Evolutionary conservation across 2,888 invertebrate species (phyloP), one percentile per base, ranked within the genome.

Genomic region (Agrotis exclamationis): DNA sequence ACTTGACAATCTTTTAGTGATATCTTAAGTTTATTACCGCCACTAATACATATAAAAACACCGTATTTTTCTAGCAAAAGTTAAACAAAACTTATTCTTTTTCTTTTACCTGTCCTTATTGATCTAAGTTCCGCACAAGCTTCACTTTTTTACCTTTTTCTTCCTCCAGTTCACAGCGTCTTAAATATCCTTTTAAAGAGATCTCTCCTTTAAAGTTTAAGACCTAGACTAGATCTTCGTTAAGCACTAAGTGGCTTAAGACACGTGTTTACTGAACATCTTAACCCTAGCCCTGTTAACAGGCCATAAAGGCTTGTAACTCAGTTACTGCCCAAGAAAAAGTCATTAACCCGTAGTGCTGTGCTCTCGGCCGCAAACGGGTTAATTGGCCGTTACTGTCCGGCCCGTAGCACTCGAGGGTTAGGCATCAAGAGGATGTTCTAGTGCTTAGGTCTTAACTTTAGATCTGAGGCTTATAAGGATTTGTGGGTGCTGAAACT

Each of bases 321-420:
- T 79, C 71, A 68, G 74, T 81, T 74, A 77, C 58, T 56, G 68
- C 51, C 45, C 22, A 59, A 79, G 79, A 81, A 82, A 80, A 83
- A 85, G 84, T 82, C 70, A 83, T 85, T 83, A 83, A 67, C 69
- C 70, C 70, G 56, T 45, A 63, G 74, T 69, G 59, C 59, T 72
- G 39, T 22, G 78, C 62, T 53, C 50, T 58, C 65, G 57, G 63
- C 60, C 67, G 63, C 66, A 33, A 66, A 74, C 79, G 76, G 69
- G 72, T 77, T 85, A 84, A 84, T 85, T 82, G 75, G 54, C 70
- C 77, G 64, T 67, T 69, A 66, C 70, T 56, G 56, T 59, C 62
- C 54, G 33, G 64, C 66, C 20, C 48, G 53, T 13, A 57, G 57
- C 57, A 50, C 22, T 39, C 59, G 67, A 51, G 65, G 76, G 73